These are phyloP conservation scores for Piaya cayana DNA, from an alignment of 2,113 vertebrate species.

Conservation along the genomic window DNA sequence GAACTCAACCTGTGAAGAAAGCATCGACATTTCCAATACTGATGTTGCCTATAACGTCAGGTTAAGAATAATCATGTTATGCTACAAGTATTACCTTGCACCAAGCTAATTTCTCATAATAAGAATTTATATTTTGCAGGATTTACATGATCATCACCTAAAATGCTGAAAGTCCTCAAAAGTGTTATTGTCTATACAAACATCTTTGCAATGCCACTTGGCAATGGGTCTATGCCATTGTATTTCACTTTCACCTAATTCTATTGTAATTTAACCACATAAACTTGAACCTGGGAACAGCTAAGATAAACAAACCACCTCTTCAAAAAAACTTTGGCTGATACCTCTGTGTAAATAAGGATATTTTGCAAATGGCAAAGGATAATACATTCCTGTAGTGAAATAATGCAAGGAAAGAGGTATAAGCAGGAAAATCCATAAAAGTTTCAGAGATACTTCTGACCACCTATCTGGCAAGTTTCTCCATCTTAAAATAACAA, in stretches of 20 bases:
- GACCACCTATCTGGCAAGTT: not conserved
- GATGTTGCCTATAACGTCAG: not conserved
- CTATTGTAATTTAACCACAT: not conserved
- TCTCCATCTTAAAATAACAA: not conserved
- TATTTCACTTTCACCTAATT: not conserved
- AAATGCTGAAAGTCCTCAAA: not conserved
- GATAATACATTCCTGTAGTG: not conserved
- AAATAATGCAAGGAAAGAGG: not conserved
- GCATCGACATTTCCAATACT: not conserved
- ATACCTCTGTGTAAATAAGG: not conserved
- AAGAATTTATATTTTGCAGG: not conserved
- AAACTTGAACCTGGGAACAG: not conserved
- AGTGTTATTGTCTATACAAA: not conserved
- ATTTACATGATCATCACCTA: not conserved
- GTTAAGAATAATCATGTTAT: not conserved
- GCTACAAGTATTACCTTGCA: not conserved
- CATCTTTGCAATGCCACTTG: not conserved
- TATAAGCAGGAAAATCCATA: not conserved
- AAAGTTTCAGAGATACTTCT: not conserved
- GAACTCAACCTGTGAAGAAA: constrained; percentile 81
- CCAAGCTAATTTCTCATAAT: not conserved
- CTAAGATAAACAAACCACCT: not conserved
- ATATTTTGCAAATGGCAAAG: not conserved
- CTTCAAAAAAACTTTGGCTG: not conserved
- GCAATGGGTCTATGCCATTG: not conserved